Percentiles rank a stretch among this genome's conserved stretches.
Evolutionary conservation across 92 coral and sea anemone genomes (phyloP).

Genomic region (Anthopleura xanthogrammica): DNA sequence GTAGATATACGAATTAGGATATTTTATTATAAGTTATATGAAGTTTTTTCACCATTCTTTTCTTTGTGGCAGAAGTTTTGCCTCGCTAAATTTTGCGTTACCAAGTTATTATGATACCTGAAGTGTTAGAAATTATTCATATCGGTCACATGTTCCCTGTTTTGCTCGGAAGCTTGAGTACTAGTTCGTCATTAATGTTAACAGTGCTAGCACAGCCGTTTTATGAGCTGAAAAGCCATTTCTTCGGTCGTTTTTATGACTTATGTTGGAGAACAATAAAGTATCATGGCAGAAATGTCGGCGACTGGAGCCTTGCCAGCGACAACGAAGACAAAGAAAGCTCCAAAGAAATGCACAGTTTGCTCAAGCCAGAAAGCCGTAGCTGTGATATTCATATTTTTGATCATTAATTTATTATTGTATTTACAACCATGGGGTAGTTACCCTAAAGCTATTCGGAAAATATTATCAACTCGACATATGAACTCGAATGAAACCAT

Average conservation of each 20-base stretch:
- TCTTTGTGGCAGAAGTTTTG: too few species aligned
- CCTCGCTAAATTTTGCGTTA: not conserved
- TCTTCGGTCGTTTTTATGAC: too few species aligned
- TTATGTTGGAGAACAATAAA: not conserved
- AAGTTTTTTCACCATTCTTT: too few species aligned
- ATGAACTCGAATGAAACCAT: not conserved
- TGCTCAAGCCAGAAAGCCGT: not conserved
- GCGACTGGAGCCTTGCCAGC: not conserved
- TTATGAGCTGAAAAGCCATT: too few species aligned
- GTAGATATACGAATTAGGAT: not conserved
- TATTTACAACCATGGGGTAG: not conserved
- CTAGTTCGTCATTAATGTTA: not conserved
- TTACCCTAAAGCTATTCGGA: conserved; percentile 12
- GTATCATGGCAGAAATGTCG: not conserved
- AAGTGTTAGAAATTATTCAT: not conserved
- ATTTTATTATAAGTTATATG: too few species aligned
- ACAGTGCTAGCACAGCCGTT: not conserved
- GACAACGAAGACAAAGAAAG: not conserved
- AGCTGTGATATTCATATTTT: not conserved
- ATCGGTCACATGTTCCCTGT: not conserved
- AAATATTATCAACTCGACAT: not conserved
- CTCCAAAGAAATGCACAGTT: not conserved
- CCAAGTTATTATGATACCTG: too few species aligned
- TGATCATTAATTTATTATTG: not conserved
- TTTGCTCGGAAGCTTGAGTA: too few species aligned